phyloP scores from a whole-genome alignment of 2,888 invertebrate species.

The Idaea dimidiata region DNA sequence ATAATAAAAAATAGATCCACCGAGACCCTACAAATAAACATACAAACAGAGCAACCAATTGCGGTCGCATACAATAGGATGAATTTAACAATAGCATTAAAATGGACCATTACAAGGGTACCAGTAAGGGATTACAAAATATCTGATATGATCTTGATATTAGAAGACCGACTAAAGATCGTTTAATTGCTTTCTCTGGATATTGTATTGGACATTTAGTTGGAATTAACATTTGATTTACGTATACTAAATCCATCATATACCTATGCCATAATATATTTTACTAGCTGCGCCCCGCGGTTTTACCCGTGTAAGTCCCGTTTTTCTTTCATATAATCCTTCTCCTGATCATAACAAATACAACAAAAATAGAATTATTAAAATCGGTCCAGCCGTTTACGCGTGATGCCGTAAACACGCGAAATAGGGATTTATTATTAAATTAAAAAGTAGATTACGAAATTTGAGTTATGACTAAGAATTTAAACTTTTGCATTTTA shows the following conservation, averaged over 20 bases:
- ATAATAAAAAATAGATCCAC: not conserved
- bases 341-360: too few species aligned
- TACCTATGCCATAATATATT: too few species aligned
- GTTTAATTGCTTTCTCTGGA: not conserved
- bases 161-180: not conserved
- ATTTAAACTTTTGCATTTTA: too few species aligned
- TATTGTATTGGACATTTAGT: not conserved
- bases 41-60: conserved; percentile 43
- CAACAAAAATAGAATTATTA: too few species aligned
- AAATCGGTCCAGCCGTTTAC: too few species aligned
- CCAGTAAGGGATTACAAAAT: conserved; percentile 36
- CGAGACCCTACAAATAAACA: conserved; percentile 14
- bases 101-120: conserved; percentile 38
- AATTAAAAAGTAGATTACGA: too few species aligned
- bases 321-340: too few species aligned
- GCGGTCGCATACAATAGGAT: conserved; percentile 46
- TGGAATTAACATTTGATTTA: not conserved
- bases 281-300: too few species aligned
- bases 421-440: too few species aligned
- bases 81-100: conserved; percentile 46
- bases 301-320: too few species aligned
- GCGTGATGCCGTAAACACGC: too few species aligned
- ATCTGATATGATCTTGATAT: not conserved
- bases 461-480: too few species aligned
- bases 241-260: not conserved